Evolutionary conservation across 2,113 vertebrate genomes (phyloP).

Genomic region (Sitta europaea): DNA sequence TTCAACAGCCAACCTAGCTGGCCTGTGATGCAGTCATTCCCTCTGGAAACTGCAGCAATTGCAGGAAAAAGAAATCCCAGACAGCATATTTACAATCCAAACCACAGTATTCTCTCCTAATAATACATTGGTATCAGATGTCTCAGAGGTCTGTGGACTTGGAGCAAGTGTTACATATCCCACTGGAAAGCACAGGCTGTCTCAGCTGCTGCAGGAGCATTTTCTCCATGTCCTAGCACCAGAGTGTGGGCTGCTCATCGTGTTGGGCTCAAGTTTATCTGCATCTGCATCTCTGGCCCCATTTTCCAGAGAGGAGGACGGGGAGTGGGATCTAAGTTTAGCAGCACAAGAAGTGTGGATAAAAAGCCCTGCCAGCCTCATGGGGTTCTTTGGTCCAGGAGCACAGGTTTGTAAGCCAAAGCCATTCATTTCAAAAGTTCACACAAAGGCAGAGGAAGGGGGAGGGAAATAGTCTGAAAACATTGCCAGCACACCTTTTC

Average conservation of each 20-base stretch:
- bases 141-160: background rate
- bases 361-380: background rate
- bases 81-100: background rate
- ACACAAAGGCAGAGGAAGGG: background rate
- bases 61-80: background rate
- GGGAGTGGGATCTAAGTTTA: background rate
- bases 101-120: background rate
- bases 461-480: background rate
- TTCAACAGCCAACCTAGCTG: background rate
- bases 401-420: background rate
- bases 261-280: background rate
- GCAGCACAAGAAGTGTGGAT: background rate
- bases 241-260: background rate
- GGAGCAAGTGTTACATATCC: fast-evolving
- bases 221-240: background rate
- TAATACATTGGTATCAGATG: no score
- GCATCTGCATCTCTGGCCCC: background rate
- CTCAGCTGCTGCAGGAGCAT: background rate
- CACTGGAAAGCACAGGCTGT: background rate
- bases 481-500: background rate
- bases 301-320: background rate
- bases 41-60: background rate
- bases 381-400: background rate
- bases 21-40: fast-evolving
- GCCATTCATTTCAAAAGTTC: background rate